Percentiles rank a stretch among this genome's conserved stretches.
phyloP scores from a whole-genome alignment of 1,140 invertebrate species.

The Halesus radiatus region DNA sequence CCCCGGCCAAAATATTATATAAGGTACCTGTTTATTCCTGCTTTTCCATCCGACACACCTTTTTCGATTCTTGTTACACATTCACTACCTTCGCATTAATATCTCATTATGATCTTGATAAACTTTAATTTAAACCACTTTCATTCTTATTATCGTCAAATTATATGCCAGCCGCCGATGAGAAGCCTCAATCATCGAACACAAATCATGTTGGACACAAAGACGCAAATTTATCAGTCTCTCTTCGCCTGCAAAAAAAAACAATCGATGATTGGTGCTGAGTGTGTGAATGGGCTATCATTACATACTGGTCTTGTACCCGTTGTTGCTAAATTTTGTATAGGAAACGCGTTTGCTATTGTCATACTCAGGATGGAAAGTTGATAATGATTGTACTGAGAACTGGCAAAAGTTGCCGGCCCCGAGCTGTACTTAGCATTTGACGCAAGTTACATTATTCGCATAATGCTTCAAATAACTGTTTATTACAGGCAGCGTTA shows the following conservation, averaged over 20 bases:
- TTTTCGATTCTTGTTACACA: no score
- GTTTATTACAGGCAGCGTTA: not conserved
- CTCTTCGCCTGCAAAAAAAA: not conserved
- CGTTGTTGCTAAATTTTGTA: not conserved
- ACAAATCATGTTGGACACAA: not conserved
- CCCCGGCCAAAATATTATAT: no score
- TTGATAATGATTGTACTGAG: not conserved
- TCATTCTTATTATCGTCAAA: no score
- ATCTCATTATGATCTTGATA: no score
- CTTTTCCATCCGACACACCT: no score
- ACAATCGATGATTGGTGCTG: not conserved
- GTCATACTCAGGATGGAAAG: slow-evolving; percentile 4
- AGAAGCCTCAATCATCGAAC: no score
- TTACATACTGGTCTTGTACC: not conserved
- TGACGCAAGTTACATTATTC: not conserved
- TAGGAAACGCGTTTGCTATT: not conserved
- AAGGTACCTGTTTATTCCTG: no score
- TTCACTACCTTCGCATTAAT: no score
- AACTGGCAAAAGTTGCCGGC: not conserved
- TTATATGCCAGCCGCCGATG: no score
- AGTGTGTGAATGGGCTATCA: not conserved
- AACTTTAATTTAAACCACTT: no score
- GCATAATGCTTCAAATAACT: not conserved
- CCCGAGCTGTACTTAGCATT: not conserved
- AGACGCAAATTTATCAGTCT: not conserved